Percentiles rank a stretch among this genome's conserved stretches.
These are phyloP conservation scores for Cepaea hortensis DNA, from an alignment of 2,888 invertebrate genomes.

Conservation along the genomic window DNA sequence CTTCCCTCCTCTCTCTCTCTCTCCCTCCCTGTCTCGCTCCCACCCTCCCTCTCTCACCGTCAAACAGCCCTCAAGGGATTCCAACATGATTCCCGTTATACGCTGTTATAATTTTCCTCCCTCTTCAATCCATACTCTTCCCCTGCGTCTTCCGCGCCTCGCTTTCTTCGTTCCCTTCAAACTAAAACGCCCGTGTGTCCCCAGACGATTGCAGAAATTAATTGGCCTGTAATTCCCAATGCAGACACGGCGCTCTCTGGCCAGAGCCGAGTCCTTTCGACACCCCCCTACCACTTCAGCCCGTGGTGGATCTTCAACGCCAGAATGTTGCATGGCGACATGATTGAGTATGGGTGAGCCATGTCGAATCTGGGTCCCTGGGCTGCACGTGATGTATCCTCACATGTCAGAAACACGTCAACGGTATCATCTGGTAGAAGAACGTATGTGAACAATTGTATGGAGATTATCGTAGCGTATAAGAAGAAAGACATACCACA, in stretches of 20 bases:
- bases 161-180: slow-evolving; percentile 3
- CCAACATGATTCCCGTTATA: background rate
- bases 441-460: background rate
- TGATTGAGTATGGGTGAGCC: slow-evolving; percentile 17
- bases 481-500: too few relatives aligned
- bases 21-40: background rate
- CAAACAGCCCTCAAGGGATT: background rate
- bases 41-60: background rate
- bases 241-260: slow-evolving; percentile 31
- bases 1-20: background rate
- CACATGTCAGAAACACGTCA: slow-evolving; percentile 21
- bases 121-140: background rate
- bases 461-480: too few relatives aligned
- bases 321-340: slow-evolving; percentile 11
- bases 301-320: slow-evolving; percentile 13
- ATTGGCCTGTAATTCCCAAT: slow-evolving; percentile 42
- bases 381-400: slow-evolving; percentile 19
- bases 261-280: background rate
- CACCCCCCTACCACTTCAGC: slow-evolving; percentile 4
- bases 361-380: background rate
- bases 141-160: background rate
- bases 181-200: background rate
- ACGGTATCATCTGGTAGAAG: background rate
- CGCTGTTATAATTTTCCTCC: background rate
- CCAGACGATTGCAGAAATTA: slow-evolving; percentile 41